Base-by-base conservation (phyloP, 2,797 vertebrate species). In the Sebastes itinus region DNA sequence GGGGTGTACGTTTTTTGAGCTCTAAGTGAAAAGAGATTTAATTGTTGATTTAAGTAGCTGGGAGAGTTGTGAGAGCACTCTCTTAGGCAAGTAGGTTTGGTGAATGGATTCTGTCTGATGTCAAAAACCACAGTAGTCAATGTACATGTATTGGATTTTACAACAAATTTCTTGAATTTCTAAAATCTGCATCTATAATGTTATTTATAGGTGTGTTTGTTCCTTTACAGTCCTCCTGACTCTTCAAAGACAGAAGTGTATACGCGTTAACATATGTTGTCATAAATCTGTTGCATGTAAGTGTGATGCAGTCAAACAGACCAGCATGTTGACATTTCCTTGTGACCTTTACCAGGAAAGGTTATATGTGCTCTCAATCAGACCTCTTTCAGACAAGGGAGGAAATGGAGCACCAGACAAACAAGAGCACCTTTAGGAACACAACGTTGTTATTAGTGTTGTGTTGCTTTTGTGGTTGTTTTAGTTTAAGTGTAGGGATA, bases 261-360 rank as follows among this genome's bases (percentile, higher is more conserved):
- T 42, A 16, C 3, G 49, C 2, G 1, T 28, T 23, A 33, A 46
- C 49, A 80, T 27, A 30, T 67, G 32, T 46, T 49, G 49, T 33
- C 54, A 71, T 71, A 71, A 65, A 83, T 74, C 49, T 64, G 25
- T 60, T 64, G 38, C 66, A 71, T 25, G 52, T 2, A 32, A 73
- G 30, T 59, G 33, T 66, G 25, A 35, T 25, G 49, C 58, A 49
- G 49, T 42, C 61, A 73, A 77, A 77, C 63, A 64, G 23, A 75
- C 25, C 25, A 42, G 49, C 62, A 60, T 72, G 68, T 78, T 83
- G 75, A 78, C 85, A 72, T 82, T 84, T 86, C 82, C 58, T 62
- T 18, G n/a, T 88, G 85, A 78, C 80, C 87, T 88, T 86, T 79
- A 33, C 65, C 4, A 14, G 58, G 16, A 74, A 83, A 78, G 79